Base-by-base conservation (phyloP, 92 coral and sea anemone genomes). In the Epizoanthus scotinus region DNA sequence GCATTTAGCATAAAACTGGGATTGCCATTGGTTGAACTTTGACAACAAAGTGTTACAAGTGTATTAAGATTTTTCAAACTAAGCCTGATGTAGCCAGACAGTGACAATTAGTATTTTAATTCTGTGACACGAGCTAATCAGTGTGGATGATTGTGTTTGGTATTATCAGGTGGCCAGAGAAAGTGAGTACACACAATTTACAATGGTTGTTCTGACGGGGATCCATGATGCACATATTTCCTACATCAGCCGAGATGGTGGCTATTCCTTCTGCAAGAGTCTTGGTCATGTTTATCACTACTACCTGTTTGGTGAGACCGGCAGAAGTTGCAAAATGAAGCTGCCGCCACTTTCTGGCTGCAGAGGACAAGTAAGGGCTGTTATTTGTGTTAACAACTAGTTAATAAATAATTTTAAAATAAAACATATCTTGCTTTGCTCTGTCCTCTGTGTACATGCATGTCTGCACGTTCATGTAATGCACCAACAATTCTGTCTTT, bases 221-320 rank as follows among this genome's bases (percentile, higher is more conserved):
- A 75, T 92, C 44, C 90, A 81, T 31, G 93, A 90, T 77, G 29
- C 71, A 3, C 97, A 92, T 74, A 82, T 92, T 69, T 81, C 91
- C 1, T 90, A 91, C 84, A 87, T 92, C 24, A 84, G 84, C 38
- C 67, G 67, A 29, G 90, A 92, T 42, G 65, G 73, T 19, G 93
- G 91, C 15, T 72, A 38, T 12, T 83, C 75, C 0, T 75, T 92
- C 82, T 88, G 94, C 65, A 77, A 86, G 42, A 77, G 87, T 67
- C 91, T 92, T 0, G 87, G 90, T 20, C 97, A 92, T 69, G 97
- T 92, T 54, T 92, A 92, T 71, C 97, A 92, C 78, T 92, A 90
- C 63, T 92, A 92, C 64, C 54, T 92, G 34, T 92, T 86, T 87
- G 97, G 97, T 14, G 94, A 89, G 29, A 85, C 78, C 3, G 97